Base-by-base conservation (phyloP, 2,797 vertebrate species). In the Pseudomugil gertrudae region DNA sequence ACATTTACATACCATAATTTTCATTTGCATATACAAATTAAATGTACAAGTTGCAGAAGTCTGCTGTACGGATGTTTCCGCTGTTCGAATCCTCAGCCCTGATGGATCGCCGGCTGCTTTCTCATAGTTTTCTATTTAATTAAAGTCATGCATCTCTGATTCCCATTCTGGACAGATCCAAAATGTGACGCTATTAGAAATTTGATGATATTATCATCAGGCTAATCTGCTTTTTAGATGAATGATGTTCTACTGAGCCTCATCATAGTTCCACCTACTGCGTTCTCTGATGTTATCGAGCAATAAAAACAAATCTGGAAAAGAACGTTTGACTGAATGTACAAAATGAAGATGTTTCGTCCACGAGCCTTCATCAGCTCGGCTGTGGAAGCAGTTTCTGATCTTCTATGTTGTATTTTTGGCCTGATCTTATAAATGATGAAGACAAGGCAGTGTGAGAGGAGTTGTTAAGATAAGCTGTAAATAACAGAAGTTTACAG, bases 401-500 rank as follows among this genome's bases (percentile, higher is more conserved):
- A 40, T 53, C 3, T 63, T 38, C 55, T 71, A 21, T 45, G 1
- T 38, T 40, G 26, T 61, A 14, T 52, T 67, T 58, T 36, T 30
- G 64, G 8, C 58, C 53, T 60, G 13, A 58, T 69, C 43, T 72
- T 52, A 70, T 47, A 30, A 52, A 24, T 36, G 55, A 29, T 65
- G 53, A 57, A 53, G 57, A 70, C 6, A 30, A 36, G 50, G 35
- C 57, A 48, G 68, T 2, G 45, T 58, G 56, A 72, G 36, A 71
- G 33, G 21, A 64, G 52, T 38, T 63, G 63, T 58, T 15, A 61
- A 69, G 52, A 63, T 63, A 76, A 74, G 64, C 76, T 63, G 65
- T 45, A 65, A 77, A 80, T 68, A 76, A 69, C 58, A 38, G 40
- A 67, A 79, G 61, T 62, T 78, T 73, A 66, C 70, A 61, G 58